These are phyloP conservation scores for Acanthoscelides obtectus DNA, from an alignment of 2,888 invertebrate genomes.

Conservation along the genomic window DNA sequence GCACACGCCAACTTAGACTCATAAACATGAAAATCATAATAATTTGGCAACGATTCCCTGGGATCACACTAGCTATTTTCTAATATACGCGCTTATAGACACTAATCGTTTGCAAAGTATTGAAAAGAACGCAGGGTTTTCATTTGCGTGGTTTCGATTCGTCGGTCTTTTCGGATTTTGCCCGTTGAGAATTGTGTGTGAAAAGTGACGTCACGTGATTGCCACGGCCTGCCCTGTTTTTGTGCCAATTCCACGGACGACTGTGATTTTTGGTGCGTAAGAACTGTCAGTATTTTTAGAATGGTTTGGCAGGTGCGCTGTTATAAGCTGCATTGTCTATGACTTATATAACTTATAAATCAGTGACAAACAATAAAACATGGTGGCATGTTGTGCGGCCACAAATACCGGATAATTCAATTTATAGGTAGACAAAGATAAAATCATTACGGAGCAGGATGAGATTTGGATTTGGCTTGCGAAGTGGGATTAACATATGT, in stretches of 20 bases:
- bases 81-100: constrained; percentile 26
- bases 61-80: constrained; percentile 53
- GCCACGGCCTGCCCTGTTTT: neutral
- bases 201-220: neutral
- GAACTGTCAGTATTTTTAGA: neutral
- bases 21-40: constrained; percentile 10
- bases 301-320: neutral
- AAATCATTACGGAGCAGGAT: neutral
- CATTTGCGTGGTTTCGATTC: neutral
- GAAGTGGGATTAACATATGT: neutral
- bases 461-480: neutral
- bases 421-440: neutral
- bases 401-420: neutral
- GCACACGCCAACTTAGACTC: neutral
- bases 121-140: neutral
- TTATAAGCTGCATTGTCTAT: neutral
- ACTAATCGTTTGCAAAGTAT: constrained; percentile 5
- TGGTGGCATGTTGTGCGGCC: neutral
- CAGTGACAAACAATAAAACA: neutral
- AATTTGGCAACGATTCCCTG: constrained; percentile 30
- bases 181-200: neutral
- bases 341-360: neutral
- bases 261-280: neutral
- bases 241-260: neutral
- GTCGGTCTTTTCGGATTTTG: neutral